Base-by-base conservation (phyloP, 2,797 vertebrate genomes). In the Antennarius maculatus region DNA sequence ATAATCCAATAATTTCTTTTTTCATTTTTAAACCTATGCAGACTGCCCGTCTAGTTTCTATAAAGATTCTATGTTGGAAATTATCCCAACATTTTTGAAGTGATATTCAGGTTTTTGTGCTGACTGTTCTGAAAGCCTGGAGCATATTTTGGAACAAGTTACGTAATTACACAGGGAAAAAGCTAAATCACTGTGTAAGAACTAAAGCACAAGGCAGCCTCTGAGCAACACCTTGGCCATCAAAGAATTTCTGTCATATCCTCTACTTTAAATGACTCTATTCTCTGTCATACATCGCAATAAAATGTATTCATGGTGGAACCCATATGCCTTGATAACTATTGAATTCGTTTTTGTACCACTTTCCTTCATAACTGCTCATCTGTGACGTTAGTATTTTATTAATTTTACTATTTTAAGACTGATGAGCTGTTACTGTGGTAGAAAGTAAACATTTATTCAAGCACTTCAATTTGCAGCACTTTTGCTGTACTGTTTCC, bases 61-160 rank as follows among this genome's bases (percentile, higher is more conserved):
- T 48, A 52, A 72, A 71, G 67, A 85, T 82, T 54, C 69, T 71
- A 74, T 85, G 72, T 58, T 29, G 15, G 42, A 81, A 69, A 78
- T 52, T 66, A 65, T 41, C 14, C 43, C 16, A 48, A 66, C 27
- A 55, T 50, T 54, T 77, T 61, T 61, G 3, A 18, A 42, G 55
- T 23, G 18, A 61, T 43, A 43, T 47, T 56, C n/a, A 34, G 6
- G 13, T 67, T 69, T 23, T 60, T 55, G 34, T 60, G n/a, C 48
- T 13, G 27, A 11, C 15, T 45, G 52, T 17, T 58, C 11, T 41
- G 34, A 70, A 54, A 55, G 54, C 42, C 48, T 63, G 51, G 51
- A 52, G 41, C 46, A 61, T 23, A 29, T 61, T 75, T 71, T 53
- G 10, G 18, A 45, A 64, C 1, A 69, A 51, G 49, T 50, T 65